Evolutionary conservation across 1,140 invertebrate species (phyloP), one percentile per base, ranked within the genome.

Genomic region (Caenorhabditis briggsae): DNA sequence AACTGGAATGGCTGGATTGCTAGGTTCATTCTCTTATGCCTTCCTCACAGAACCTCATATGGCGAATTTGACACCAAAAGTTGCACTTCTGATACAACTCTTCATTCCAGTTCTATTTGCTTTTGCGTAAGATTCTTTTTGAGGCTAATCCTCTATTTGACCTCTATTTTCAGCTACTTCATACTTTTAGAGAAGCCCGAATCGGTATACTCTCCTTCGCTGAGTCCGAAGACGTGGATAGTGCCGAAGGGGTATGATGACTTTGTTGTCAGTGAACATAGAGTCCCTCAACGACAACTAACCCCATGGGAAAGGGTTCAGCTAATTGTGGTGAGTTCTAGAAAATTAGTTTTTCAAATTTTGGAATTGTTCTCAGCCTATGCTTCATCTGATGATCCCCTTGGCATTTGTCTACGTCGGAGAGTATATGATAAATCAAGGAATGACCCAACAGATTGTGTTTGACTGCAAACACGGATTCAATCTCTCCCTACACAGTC

Each of bases 371-470:
- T 86, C 83, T 12, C 55, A 87, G 86, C 90, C 93, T 0, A 91
- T 96, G 33, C 87, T 96, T 7, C 95, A 94, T 87, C 96, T 95
- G 89, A 96, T 96, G 95, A 91, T 96, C 85, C 96, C 96, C 0
- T 92, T 97, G 5, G 94, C 94, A 1, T 89, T 95, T 41, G 96
- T 97, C 2, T 97, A 97, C 90, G 94, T 96, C 87, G 95, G 95
- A 87, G 96, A 97, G 90, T 97, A 97, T 93, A 96, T 96, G 89
- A 97, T 97, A 87, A 97, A 97, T 93, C 96, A 97, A 93, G 96
- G 96, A 89, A 93, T 96, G 83, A 84, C 83, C 6, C 61, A 87
- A 74, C 74, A 87, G 41, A 93, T 96, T 12, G 94, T 95, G 90
- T 96, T 95, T 88, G 85, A 90, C 70, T 91, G 91, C 85, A 12